A percentile compares a stretch with the other conserved stretches of the same genome.
Evolutionary conservation across 1,140 invertebrate species (phyloP).

Genomic region (Bilobella aurantiaca): DNA sequence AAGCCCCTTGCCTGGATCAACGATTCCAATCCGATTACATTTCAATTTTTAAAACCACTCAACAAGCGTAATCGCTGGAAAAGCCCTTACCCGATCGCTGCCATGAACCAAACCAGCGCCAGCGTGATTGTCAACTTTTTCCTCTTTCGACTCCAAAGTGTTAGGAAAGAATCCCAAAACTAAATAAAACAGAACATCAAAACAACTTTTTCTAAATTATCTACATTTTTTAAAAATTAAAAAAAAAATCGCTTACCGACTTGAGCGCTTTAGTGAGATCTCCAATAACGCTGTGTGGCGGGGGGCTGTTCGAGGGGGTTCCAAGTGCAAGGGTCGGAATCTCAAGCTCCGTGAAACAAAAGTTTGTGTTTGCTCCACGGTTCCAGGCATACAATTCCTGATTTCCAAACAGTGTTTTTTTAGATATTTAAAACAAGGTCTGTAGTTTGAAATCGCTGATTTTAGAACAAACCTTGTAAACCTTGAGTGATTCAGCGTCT

Average conservation of each 20-base stretch:
- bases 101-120: slow-evolving; percentile 30
- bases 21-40: too few relatives aligned
- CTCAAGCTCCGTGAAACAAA: slow-evolving; percentile 34
- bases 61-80: not conserved
- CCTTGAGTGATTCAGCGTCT: slow-evolving; percentile 30
- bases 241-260: slow-evolving; percentile 21
- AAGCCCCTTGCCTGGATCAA: slow-evolving; percentile 25
- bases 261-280: slow-evolving; percentile 32
- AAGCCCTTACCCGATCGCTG: slow-evolving; percentile 27
- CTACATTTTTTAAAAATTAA: not conserved
- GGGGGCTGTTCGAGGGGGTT: slow-evolving; percentile 1
- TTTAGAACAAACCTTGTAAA: slow-evolving; percentile 31
- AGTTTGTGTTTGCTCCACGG: slow-evolving; percentile 23
- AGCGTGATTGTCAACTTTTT: slow-evolving; percentile 28
- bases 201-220: not conserved
- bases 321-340: slow-evolving; percentile 26
- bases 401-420: not conserved
- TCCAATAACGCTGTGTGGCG: slow-evolving; percentile 29
- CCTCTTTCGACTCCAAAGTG: slow-evolving; percentile 31
- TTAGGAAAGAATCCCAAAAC: slow-evolving; percentile 32
- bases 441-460: not conserved
- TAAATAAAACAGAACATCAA: slow-evolving; percentile 11
- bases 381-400: slow-evolving; percentile 30
- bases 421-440: not conserved
- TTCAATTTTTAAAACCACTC: not conserved